phyloP scores from a whole-genome alignment of 2,113 vertebrate species.

The Motacilla tschutschensis region DNA sequence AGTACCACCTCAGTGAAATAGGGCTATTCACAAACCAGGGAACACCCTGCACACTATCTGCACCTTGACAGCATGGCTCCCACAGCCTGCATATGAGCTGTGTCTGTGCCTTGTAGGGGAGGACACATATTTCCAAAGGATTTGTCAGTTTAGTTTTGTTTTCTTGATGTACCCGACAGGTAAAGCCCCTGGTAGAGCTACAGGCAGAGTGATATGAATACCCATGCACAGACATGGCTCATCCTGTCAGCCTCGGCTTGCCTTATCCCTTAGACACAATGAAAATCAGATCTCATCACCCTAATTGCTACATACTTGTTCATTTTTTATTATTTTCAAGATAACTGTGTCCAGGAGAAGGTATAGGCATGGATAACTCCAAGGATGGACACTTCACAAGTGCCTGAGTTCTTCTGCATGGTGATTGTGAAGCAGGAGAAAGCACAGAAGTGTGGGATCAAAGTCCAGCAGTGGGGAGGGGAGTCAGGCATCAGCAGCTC shows the following conservation, averaged over 20 bases:
- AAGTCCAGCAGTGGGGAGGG: not conserved
- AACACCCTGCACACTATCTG: not conserved
- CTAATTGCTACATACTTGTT: not conserved
- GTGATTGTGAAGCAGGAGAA: not conserved
- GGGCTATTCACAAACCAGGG: not conserved
- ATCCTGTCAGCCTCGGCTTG: not conserved
- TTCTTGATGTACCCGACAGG: not conserved
- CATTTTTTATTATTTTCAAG: not conserved
- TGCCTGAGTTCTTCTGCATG: not conserved
- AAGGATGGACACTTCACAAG: not conserved
- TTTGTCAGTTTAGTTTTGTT: not conserved
- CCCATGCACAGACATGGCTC: not conserved
- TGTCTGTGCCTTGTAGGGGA: not conserved
- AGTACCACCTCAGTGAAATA: not conserved
- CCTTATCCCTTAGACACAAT: not conserved
- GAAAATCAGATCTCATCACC: not conserved
- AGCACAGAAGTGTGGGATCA: not conserved
- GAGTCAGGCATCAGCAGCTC: not conserved
- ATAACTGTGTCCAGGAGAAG: not conserved
- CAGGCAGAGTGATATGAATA: not conserved
- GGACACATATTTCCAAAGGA: not conserved
- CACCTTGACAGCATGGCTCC: not conserved
- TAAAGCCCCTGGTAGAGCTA: not conserved
- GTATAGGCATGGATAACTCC: not conserved
- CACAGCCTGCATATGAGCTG: not conserved